Conservation (phyloP, 2,113 vertebrate species). For the Corythoichthys intestinalis region DNA sequence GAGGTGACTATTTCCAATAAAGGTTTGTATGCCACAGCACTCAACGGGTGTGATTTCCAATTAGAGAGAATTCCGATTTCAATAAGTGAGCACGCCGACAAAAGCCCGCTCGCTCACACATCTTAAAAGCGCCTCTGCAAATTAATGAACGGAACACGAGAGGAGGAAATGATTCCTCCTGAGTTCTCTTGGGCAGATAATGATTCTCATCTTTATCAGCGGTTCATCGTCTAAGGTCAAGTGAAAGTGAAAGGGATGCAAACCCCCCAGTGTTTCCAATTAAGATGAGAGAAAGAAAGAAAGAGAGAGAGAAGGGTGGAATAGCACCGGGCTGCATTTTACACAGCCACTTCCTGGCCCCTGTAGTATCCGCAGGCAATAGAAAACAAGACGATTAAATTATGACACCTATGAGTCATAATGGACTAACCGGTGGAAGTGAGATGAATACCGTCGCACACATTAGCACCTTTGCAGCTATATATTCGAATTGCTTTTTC, state of each 20-base stretch:
- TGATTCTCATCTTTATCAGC: slow-evolving; percentile 75
- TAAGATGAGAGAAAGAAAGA: slow-evolving; percentile 54
- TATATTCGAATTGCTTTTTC: slow-evolving; percentile 42
- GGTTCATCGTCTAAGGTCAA: slow-evolving; percentile 77
- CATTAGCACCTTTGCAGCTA: slow-evolving; percentile 65
- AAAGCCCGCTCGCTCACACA: slow-evolving; percentile 42
- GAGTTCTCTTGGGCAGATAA: slow-evolving; percentile 71
- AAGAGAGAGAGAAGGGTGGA: slow-evolving; percentile 24
- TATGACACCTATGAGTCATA: slow-evolving; percentile 79
- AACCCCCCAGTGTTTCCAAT: slow-evolving; percentile 74
- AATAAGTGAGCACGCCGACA: slow-evolving; percentile 42
- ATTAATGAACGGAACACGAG: slow-evolving; percentile 68
- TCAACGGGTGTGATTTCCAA: slow-evolving; percentile 37
- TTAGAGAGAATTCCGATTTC: slow-evolving; percentile 30
- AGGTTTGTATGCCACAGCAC: slow-evolving; percentile 35
- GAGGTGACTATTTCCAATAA: slow-evolving; percentile 16
- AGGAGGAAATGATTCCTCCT: slow-evolving; percentile 62
- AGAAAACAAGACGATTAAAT: slow-evolving; percentile 81
- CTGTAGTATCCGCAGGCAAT: slow-evolving; percentile 68
- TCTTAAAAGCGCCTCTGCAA: slow-evolving; percentile 56
- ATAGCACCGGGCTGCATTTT: slow-evolving; percentile 54
- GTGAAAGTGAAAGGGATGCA: slow-evolving; percentile 77
- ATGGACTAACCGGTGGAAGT: slow-evolving; percentile 71
- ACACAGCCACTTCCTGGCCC: slow-evolving; percentile 59
- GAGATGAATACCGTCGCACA: slow-evolving; percentile 75